Conservation (phyloP, 1,140 invertebrate genomes). For the Ips typographus region DNA sequence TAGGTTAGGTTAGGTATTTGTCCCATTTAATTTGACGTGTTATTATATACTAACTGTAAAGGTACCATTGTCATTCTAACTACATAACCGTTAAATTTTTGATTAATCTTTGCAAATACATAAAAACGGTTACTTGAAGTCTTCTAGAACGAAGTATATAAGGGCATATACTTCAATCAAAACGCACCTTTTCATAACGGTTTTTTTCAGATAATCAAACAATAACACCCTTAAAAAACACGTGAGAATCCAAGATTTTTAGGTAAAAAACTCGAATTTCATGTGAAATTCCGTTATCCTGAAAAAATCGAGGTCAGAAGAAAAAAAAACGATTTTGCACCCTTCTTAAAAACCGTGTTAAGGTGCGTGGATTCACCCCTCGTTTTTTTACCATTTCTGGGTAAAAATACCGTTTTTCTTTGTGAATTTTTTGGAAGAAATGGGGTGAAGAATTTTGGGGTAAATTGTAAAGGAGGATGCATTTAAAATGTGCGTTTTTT, state of each 20-base stretch:
- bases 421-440: slow-evolving; percentile 33
- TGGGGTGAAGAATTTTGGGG: slow-evolving; percentile 41
- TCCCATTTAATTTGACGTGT: no score
- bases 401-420: slow-evolving; percentile 26
- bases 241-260: slow-evolving; percentile 11
- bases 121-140: no score
- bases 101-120: no score
- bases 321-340: slow-evolving; percentile 17
- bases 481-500: slow-evolving; percentile 35
- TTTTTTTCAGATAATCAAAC: not conserved
- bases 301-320: slow-evolving; percentile 25
- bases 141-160: no score
- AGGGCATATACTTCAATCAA: no score
- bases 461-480: slow-evolving; percentile 33
- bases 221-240: slow-evolving; percentile 11
- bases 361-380: slow-evolving; percentile 9
- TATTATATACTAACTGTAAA: no score
- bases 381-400: slow-evolving; percentile 10
- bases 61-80: no score
- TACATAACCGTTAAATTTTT: no score
- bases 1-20: no score
- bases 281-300: slow-evolving; percentile 39
- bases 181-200: no score
- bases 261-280: slow-evolving; percentile 3
- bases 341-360: slow-evolving; percentile 13